Evolutionary conservation across 1,140 invertebrate genomes (phyloP).

Genomic region (Berghia stephanieae): DNA sequence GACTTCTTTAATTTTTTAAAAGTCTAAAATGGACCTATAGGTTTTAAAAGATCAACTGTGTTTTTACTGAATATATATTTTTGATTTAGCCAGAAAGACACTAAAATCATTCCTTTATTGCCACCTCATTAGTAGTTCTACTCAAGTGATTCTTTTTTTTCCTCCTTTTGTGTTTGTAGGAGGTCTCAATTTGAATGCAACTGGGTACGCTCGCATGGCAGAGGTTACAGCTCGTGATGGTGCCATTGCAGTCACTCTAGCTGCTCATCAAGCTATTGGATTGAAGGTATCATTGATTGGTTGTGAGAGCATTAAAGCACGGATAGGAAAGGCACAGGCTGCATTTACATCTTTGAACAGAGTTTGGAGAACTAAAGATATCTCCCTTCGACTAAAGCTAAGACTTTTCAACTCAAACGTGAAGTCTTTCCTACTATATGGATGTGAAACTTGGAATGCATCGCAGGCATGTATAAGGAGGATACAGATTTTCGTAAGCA

Average conservation of each 20-base stretch:
- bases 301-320: too few relatives aligned
- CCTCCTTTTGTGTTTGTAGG: conserved; percentile 51
- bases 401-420: too few relatives aligned
- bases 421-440: too few relatives aligned
- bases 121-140: not conserved
- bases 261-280: conserved; percentile 70
- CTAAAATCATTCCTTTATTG: not conserved
- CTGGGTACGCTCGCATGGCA: conserved; percentile 91
- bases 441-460: too few relatives aligned
- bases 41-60: not conserved
- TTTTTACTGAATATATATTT: not conserved
- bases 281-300: conserved; percentile 75
- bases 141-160: not conserved
- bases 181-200: conserved; percentile 79
- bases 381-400: too few relatives aligned
- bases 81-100: not conserved
- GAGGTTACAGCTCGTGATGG: conserved; percentile 87
- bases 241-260: conserved; percentile 80
- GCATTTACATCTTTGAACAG: too few relatives aligned
- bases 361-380: too few relatives aligned
- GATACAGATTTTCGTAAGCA: too few relatives aligned
- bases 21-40: not conserved
- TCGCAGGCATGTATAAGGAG: too few relatives aligned
- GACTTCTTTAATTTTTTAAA: too few relatives aligned
- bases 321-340: too few relatives aligned